These are phyloP conservation scores for Sinocyclocheilus anshuiensis DNA, from an alignment of 2,113 vertebrate genomes.

Conservation along the genomic window DNA sequence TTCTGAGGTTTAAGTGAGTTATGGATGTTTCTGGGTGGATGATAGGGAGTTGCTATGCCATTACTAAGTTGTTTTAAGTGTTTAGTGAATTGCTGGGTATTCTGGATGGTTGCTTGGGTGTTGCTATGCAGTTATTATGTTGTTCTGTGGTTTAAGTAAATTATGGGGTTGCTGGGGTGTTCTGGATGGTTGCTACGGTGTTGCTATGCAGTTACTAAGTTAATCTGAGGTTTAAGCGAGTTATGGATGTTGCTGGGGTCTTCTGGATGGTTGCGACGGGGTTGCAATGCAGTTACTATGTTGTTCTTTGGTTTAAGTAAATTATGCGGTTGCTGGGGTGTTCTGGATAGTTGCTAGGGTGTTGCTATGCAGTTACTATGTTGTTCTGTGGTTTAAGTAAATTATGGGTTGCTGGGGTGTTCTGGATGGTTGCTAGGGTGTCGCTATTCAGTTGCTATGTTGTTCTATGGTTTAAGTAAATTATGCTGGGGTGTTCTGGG, in stretches of 20 bases:
- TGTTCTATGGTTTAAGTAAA: neutral
- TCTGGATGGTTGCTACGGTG: neutral
- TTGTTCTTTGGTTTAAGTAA: neutral
- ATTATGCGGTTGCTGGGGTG: neutral
- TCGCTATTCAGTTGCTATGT: neutral
- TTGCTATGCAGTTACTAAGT: neutral
- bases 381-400: neutral
- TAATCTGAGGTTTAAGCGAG: neutral
- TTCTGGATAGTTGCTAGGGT: neutral
- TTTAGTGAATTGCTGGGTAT: neutral
- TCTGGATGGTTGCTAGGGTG: neutral
- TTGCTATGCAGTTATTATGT: neutral
- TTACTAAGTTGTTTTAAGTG: neutral
- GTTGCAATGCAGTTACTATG: neutral
- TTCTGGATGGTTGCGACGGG: neutral
- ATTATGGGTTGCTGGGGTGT: neutral
- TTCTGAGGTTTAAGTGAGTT: neutral
- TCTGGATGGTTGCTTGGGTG: neutral
- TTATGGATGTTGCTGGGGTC: neutral
- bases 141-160: neutral
- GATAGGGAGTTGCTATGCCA: neutral
- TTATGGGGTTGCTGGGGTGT: neutral
- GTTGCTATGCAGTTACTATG: neutral
- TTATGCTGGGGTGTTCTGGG: neutral
- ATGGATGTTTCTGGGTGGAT: neutral